Evolutionary conservation across 2,888 invertebrate species (phyloP), one percentile per base, ranked within the genome.

Genomic region (Limenitis camilla): DNA sequence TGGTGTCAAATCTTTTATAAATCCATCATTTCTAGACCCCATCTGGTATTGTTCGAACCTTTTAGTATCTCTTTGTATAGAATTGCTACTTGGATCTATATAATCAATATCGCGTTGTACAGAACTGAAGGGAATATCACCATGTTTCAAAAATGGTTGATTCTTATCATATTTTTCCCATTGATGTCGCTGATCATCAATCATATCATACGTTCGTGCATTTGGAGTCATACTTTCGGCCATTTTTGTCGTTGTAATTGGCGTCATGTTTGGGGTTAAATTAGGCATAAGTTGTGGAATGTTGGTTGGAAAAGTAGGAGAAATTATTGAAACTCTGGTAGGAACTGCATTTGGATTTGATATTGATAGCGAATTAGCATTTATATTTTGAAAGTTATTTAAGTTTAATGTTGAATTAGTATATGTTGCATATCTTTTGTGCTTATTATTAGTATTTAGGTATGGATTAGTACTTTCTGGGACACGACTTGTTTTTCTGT

Each of bases 401-500:
- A 39, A 11, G n/a, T 32, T 50, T 42, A 45, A 4, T 31, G 29
- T 27, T 10, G 44, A 38, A 39, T 40, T 41, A 5, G 40, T 41
- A 8, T 46, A 61, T 38, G 56, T 56, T 40, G 54, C 35, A 9
- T 66, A 46, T 48, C 61, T 68, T 19, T 19, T 19, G 2, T 68
- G 60, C 36, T 56, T 64, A 48, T 64, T 67, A 6, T 74, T 74
- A 40, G 63, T 43, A 55, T 66, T 43, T 35, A 56, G 28, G 52
- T 65, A 62, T 7, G 64, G 59, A 59, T 65, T 71, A 39, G 68
- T 62, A 41, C 65, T 72, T 32, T 68, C 69, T 48, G 53, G 35
- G 5, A 48, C 10, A 19, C 56, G 57, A 61, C 58, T 68, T 2
- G 64, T 40, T 52, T 83, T 81, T 58, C 71, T 72, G 62, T 68